Evolutionary conservation across 2,797 vertebrate species (phyloP).

Genomic region (Mus caroli): DNA sequence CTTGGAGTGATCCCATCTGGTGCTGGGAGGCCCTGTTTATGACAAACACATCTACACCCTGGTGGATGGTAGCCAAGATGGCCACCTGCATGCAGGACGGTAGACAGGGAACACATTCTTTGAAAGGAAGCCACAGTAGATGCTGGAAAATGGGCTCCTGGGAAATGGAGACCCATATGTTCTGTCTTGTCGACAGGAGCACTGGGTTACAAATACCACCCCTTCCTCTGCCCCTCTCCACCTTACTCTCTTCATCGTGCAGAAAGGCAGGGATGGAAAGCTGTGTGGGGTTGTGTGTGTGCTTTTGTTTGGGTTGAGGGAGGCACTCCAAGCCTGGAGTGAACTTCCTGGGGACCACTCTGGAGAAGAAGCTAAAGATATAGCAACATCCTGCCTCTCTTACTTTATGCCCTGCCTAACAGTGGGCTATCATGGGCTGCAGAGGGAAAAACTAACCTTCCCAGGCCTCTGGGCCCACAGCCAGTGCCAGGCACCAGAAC

Average conservation of each 20-base stretch:
- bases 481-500: conserved; percentile 37
- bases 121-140: not conserved
- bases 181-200: not conserved
- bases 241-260: not conserved
- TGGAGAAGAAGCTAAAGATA: not conserved
- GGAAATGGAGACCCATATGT: not conserved
- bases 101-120: conserved; percentile 9
- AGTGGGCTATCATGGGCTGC: conserved; percentile 52
- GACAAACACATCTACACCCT: not conserved
- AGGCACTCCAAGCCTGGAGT: not conserved
- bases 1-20: conserved; percentile 35
- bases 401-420: not conserved
- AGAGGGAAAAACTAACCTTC: not conserved
- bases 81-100: not conserved
- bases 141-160: not conserved
- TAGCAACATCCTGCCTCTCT: not conserved
- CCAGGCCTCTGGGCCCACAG: not conserved
- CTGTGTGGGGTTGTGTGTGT: not conserved
- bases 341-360: not conserved
- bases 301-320: not conserved
- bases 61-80: not conserved
- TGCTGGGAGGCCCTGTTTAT: conserved; percentile 36
- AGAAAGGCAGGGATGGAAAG: not conserved
- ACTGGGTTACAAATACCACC: not conserved
- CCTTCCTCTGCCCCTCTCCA: too few relatives aligned